Conservation (phyloP, 2,113 vertebrate genomes). For the Sterna hirundo region DNA sequence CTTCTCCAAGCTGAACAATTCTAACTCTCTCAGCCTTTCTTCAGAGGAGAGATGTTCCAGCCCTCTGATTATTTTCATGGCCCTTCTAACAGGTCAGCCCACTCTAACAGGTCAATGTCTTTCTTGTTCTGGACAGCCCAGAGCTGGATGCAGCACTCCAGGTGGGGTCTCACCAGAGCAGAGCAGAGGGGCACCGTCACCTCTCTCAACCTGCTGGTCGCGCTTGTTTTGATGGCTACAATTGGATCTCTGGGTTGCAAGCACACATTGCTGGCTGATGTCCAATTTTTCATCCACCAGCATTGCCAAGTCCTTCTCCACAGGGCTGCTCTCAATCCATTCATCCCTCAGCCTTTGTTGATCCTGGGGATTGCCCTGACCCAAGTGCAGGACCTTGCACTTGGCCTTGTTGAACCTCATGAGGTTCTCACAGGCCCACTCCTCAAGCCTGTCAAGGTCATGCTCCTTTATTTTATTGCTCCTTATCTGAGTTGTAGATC, state of each 20-base stretch:
- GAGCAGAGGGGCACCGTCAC: not conserved
- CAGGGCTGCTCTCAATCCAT: not conserved
- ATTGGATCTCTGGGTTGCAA: not conserved
- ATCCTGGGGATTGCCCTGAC: not conserved
- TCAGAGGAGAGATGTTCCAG: not conserved
- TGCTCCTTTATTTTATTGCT: not conserved
- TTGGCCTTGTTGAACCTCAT: not conserved
- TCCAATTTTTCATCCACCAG: not conserved
- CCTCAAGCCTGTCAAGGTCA: not conserved
- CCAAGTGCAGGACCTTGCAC: not conserved
- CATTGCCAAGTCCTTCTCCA: not conserved
- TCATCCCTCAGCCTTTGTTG: not conserved
- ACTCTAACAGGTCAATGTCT: not conserved
- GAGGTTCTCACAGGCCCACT: not conserved
- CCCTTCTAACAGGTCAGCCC: not conserved
- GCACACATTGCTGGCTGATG: accelerated
- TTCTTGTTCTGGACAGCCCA: not conserved
- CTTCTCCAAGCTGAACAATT: not conserved
- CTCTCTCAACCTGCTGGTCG: not conserved
- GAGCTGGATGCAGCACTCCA: not conserved
- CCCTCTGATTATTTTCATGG: not conserved
- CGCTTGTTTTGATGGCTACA: accelerated
- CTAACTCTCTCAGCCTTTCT: not conserved
- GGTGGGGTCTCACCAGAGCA: not conserved
- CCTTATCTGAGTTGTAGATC: not conserved